Evolutionary conservation across 2,113 vertebrate genomes (phyloP).

Genomic region (Rana temporaria): DNA sequence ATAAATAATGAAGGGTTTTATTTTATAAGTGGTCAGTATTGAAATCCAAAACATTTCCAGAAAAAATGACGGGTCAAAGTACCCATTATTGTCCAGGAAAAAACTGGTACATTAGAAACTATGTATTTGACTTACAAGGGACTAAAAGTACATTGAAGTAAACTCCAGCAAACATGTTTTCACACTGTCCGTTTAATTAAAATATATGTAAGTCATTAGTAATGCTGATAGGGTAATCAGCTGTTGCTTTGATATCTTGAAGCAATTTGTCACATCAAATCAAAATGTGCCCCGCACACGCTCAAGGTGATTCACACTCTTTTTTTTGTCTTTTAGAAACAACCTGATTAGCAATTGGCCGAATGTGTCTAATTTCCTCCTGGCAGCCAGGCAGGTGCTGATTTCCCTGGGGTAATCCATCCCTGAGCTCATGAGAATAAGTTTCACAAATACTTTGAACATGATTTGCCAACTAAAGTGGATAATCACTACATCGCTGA

Average conservation of each 20-base stretch:
- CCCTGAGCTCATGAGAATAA: conserved; percentile 16
- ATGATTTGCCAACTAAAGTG: conserved; percentile 7
- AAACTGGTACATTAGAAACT: too few relatives aligned
- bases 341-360: conserved; percentile 58
- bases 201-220: conserved; percentile 56
- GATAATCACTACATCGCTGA: conserved; percentile 25
- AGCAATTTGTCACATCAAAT: conserved; percentile 61
- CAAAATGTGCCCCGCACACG: conserved; percentile 54
- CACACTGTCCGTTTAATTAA: conserved; percentile 29
- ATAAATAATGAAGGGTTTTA: too few relatives aligned
- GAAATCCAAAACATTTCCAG: too few relatives aligned
- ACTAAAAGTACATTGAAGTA: background rate
- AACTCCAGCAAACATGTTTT: conserved; percentile 32
- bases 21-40: too few relatives aligned
- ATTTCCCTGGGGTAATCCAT: conserved; percentile 55
- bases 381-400: conserved; percentile 38
- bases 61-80: too few relatives aligned
- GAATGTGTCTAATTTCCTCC: conserved; percentile 43
- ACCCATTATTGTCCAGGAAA: too few relatives aligned
- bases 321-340: conserved; percentile 48
- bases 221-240: conserved; percentile 15
- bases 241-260: conserved; percentile 59
- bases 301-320: conserved; percentile 39
- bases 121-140: background rate
- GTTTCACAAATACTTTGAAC: background rate